Base-by-base conservation (phyloP, 2,113 vertebrate genomes). In the Notothenia rossii region DNA sequence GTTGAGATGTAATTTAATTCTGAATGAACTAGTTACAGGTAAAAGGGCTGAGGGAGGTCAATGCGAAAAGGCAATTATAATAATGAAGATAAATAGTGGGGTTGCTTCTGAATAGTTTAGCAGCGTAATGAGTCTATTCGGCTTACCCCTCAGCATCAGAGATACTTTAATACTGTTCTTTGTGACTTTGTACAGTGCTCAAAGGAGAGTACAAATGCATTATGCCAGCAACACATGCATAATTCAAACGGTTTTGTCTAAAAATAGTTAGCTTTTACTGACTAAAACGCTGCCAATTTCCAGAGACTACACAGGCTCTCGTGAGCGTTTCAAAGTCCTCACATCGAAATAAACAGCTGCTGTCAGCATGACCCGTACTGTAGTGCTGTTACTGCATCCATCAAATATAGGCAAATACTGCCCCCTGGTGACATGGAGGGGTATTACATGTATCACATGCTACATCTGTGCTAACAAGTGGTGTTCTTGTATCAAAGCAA, bases 1-100 rank as follows among this genome's bases (percentile, higher is more conserved):
- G 87, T 89, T 87, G 73, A 83, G 89, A 87, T 53, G 73, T 92
- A 90, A 91, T 94, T 92, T 91, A 86, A 93, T 92, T 91, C 80
- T 86, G 78, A 92, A 87, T 81, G 80, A 92, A 86, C 83, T 64
- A 77, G 88, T 91, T 90, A 87, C 80, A 92, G 81, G 88, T 91
- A 86, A 87, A 89, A 86, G 65, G 82, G 75, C 74, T 72, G 77
- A 68, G 77, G 76, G 78, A 88, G 83, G 87, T 86, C 86, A 89
- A 77, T 72, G 69, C 61, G 88, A 92, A 81, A 92, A 90, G 80
- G 65, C 84, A 91, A 91, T 91, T 91, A 89, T 70, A 89, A 89
- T 90, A 88, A 89, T 85, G 79, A 86, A 85, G 89, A 93, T 90
- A 89, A 91, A 87, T 72, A 60, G 17, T 58, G 33, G 73, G 75